Evolutionary conservation across 2,113 vertebrate genomes (phyloP).

Genomic region (Aldabrachelys gigantea): DNA sequence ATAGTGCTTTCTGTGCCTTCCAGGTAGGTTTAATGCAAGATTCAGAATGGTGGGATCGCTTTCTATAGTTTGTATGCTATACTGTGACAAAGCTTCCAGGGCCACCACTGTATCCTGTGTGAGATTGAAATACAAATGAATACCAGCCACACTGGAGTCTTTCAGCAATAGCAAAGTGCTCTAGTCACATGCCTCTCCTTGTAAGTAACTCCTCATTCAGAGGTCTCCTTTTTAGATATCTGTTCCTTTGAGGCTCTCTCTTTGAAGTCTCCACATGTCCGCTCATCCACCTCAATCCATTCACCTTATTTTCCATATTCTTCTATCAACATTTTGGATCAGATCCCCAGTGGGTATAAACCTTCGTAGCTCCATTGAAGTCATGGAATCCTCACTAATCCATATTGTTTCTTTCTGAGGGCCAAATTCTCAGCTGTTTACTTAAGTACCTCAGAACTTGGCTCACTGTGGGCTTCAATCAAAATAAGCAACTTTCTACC

Average conservation of each 20-base stretch:
- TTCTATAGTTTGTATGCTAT: conserved; percentile 59
- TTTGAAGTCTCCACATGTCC: neutral
- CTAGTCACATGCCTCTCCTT: neutral
- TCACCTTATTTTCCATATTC: fast-evolving
- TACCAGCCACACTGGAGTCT: neutral
- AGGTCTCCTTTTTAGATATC: neutral
- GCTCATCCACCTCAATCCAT: neutral
- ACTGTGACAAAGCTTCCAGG: conserved; percentile 83
- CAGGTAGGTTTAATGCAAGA: conserved; percentile 59
- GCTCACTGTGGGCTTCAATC: fast-evolving
- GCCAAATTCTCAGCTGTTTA: neutral
- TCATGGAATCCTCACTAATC: neutral
- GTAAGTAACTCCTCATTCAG: neutral
- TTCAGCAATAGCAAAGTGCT: neutral
- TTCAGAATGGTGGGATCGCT: conserved; percentile 21
- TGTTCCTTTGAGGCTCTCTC: neutral
- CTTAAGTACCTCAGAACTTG: neutral
- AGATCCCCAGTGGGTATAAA: fast-evolving
- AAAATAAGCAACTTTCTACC: neutral
- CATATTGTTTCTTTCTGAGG: fast-evolving
- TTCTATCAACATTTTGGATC: neutral
- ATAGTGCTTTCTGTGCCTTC: conserved; percentile 22
- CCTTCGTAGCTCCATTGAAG: neutral
- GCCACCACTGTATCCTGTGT: conserved; percentile 84
- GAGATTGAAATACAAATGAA: neutral